Evolutionary conservation across 2,113 vertebrate species (phyloP).

Genomic region (Mungos mungo): DNA sequence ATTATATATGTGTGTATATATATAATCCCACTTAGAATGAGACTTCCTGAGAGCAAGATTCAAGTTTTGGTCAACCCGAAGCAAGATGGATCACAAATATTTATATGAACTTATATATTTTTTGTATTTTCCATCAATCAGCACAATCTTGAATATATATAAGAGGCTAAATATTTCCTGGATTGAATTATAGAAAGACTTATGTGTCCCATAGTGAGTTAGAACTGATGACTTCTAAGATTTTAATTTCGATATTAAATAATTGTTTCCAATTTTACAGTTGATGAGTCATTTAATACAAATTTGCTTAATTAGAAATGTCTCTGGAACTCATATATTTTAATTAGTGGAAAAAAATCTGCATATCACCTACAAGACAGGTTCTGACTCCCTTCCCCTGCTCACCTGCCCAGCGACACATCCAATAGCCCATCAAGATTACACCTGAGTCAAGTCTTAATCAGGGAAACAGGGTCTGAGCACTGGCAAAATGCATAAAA

Average conservation of each 20-base stretch:
- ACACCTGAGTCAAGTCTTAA: background rate
- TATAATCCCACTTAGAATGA: background rate
- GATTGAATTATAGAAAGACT: background rate
- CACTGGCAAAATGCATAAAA: background rate
- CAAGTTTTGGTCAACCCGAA: background rate
- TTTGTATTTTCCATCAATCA: background rate
- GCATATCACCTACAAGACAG: background rate
- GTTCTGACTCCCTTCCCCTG: background rate
- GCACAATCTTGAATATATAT: background rate
- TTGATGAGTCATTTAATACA: background rate
- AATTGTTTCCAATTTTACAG: background rate
- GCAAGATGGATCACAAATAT: background rate
- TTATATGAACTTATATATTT: background rate
- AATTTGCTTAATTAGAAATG: conserved; percentile 1
- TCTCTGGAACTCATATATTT: background rate
- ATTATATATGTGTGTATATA: background rate
- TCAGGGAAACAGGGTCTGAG: background rate
- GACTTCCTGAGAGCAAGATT: background rate
- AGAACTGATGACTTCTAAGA: background rate
- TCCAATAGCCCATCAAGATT: background rate
- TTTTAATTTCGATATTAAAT: conserved; percentile 12
- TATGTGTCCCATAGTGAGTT: background rate
- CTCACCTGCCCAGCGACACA: background rate
- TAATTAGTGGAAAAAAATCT: background rate
- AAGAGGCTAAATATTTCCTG: background rate